Percentiles rank a stretch among this genome's conserved stretches.
phyloP scores from a whole-genome alignment of 2,797 vertebrate species.

The Nyctalus aviator region DNA sequence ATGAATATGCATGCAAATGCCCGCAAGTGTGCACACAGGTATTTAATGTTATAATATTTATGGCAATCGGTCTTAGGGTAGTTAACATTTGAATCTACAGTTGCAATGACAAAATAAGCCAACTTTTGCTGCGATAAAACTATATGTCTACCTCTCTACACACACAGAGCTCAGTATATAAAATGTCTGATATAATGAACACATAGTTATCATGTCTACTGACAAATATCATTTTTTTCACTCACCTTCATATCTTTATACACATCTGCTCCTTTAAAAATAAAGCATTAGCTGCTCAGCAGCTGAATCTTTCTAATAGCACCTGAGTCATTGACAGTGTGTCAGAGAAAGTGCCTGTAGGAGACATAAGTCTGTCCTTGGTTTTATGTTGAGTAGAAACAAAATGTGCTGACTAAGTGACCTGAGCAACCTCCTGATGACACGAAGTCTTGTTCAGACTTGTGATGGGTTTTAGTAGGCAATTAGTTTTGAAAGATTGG shows the following conservation, averaged over 20 bases:
- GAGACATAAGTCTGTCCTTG: neutral
- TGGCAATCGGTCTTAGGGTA: neutral
- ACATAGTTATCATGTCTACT: neutral
- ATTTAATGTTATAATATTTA: neutral
- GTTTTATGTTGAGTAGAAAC: neutral
- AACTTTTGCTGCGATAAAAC: neutral
- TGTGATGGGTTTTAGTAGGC: neutral
- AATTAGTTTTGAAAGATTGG: conserved; percentile 52
- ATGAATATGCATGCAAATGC: neutral
- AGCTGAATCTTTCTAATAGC: neutral
- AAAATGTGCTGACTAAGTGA: neutral
- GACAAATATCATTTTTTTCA: neutral
- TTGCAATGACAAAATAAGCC: neutral
- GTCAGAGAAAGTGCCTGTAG: neutral
- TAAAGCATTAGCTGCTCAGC: neutral
- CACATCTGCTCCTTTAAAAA: conserved; percentile 3
- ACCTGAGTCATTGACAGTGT: neutral
- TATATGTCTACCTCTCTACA: neutral
- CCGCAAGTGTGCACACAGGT: neutral
- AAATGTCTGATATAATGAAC: neutral
- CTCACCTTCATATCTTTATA: neutral
- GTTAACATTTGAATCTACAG: neutral
- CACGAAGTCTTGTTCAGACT: neutral
- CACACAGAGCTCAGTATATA: neutral
- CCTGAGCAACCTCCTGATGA: neutral